A percentile compares a stretch with the other conserved stretches of the same genome.
Conservation (phyloP, 2,888 invertebrate genomes). For the Agapostemon virescens region DNA sequence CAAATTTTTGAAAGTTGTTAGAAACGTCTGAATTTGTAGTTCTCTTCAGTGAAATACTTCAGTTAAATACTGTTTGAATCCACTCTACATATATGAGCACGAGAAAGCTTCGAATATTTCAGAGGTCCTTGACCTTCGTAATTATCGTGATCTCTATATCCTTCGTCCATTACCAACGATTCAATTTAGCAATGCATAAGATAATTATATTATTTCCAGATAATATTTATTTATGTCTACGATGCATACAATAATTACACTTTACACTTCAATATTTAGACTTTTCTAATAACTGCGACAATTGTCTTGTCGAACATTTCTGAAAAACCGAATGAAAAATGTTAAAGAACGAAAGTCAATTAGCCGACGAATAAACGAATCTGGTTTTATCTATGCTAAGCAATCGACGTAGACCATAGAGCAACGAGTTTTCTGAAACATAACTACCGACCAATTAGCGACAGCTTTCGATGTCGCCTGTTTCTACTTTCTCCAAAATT, state of each 20-base stretch:
- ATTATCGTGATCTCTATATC: neutral
- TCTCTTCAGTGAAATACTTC: too few species aligned
- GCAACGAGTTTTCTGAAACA: neutral
- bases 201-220: neutral
- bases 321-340: neutral
- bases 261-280: too few species aligned
- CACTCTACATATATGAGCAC: neutral
- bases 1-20: too few species aligned
- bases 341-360: neutral
- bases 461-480: conserved; percentile 13
- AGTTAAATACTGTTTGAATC: neutral
- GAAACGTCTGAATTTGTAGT: too few species aligned
- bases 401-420: neutral
- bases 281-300: neutral
- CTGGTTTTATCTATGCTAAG: neutral
- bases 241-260: neutral
- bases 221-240: neutral
- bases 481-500: conserved; percentile 57
- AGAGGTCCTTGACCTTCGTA: neutral
- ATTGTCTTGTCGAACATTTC: neutral
- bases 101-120: conserved; percentile 1
- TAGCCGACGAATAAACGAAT: neutral
- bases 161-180: neutral
- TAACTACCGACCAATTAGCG: conserved; percentile 18
- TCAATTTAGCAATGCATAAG: neutral